Evolutionary conservation across 2,797 vertebrate species (phyloP).

Genomic region (Okamejei kenojei): DNA sequence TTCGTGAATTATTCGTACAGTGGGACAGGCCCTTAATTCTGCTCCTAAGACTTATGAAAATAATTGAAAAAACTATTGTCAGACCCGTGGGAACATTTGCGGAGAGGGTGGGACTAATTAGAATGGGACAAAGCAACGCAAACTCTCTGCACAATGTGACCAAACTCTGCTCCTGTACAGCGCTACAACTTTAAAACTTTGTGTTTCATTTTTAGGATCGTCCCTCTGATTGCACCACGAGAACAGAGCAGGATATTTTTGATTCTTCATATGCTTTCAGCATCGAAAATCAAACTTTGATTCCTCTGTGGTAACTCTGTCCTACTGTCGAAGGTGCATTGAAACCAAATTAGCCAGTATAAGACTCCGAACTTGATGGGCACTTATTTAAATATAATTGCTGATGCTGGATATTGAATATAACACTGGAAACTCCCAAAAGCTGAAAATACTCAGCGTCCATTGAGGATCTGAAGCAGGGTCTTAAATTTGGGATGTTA

Average conservation of each 20-base stretch:
- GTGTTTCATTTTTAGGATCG: background rate
- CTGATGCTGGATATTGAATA: no score
- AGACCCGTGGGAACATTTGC: background rate
- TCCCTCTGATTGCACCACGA: background rate
- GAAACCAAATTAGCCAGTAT: no score
- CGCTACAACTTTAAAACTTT: background rate
- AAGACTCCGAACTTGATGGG: background rate
- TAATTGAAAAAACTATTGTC: background rate
- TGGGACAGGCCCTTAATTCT: background rate
- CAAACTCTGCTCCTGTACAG: background rate
- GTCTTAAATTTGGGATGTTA: no score
- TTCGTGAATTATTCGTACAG: background rate
- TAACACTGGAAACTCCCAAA: no score
- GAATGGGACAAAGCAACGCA: background rate
- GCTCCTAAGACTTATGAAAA: background rate
- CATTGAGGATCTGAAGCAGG: no score
- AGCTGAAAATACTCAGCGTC: no score
- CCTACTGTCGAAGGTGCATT: background rate
- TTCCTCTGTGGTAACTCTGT: background rate
- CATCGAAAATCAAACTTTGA: background rate
- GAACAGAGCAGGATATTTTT: no score
- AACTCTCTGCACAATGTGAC: background rate
- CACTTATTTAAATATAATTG: background rate
- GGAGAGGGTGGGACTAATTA: background rate
- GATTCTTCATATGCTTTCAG: background rate